Evolutionary conservation across 2,797 vertebrate species (phyloP).

Genomic region (Chaetophractus vellerosus): DNA sequence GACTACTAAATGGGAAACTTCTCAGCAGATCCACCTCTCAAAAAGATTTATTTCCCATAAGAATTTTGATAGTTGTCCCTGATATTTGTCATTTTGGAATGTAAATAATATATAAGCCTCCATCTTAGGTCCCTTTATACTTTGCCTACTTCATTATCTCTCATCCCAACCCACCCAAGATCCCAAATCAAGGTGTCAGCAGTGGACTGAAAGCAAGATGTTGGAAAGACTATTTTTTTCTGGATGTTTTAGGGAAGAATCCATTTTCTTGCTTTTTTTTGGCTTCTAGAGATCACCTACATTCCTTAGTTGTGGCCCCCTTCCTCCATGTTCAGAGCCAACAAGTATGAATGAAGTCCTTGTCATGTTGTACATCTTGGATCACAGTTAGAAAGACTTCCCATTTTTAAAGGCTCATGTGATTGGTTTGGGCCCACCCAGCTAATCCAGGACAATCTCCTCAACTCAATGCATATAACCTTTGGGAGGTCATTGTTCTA

Average conservation of each 20-base stretch:
- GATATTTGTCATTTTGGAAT: not conserved
- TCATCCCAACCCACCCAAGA: not conserved
- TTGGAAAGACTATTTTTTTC: not conserved
- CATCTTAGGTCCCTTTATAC: not conserved
- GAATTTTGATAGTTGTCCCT: not conserved
- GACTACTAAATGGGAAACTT: too few relatives aligned
- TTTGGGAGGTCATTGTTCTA: not conserved
- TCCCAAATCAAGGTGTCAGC: not conserved
- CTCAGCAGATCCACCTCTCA: too few relatives aligned
- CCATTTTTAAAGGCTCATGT: not conserved
- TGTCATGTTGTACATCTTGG: not conserved
- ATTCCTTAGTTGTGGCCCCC: not conserved
- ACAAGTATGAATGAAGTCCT: not conserved
- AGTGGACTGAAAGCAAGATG: not conserved
- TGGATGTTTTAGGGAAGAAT: not conserved
- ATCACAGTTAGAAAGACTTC: not conserved
- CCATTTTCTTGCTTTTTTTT: not conserved
- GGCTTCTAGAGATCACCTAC: not conserved
- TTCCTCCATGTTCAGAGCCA: not conserved
- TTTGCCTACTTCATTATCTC: conserved; percentile 18
- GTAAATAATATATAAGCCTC: not conserved
- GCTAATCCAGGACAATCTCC: not conserved
- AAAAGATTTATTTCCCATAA: not conserved
- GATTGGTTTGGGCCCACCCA: not conserved
- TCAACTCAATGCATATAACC: not conserved